Evolutionary conservation across 2,888 invertebrate species (phyloP), one percentile per base, ranked within the genome.

Genomic region (Autographa pulchrina): DNA sequence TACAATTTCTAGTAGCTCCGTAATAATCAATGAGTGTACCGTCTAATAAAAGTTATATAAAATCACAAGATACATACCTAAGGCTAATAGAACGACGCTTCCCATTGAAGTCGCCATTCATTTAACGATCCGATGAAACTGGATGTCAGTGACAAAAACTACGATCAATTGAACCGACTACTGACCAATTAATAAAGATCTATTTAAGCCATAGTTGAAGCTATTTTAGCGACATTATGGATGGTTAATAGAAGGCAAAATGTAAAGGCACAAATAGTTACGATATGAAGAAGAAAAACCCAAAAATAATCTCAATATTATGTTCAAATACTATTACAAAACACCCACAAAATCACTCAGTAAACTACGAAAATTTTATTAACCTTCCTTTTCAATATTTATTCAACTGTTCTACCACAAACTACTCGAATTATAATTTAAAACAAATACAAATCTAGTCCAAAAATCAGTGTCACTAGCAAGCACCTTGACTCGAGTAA

Each of bases 41-140:
- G 56, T 56, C 11, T 4, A 7, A 32, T 1, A 59, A 38, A 75
- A 78, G 65, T 68, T 0, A 61, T 35, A 32, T 2, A 52, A 58
- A 48, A 66, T 20, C 43, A 66, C 18, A 18, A 16, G 2, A 69
- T 78, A 82, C 82, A 48, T 81, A 82, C 82, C 71, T 48, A 81
- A 68, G 13, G 62, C 31, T 32, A 69, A 59, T 65, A 76, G 58
- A 52, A 70, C 8, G 18, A 75, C 4, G 59, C 72, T 71, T 16
- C 66, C 63, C 63, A 78, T 70, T 54, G 66, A 38, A 52, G 72
- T 43, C 43, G 63, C 68, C 59, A 61, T 61, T 75, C 59, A 63
- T 73, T 59, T 48, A 76, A 62, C 56, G 52, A 56, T 13, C 6
- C 52, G 1, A n/a, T 0, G 70, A 35, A 32, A 79, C 65, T 78